These are phyloP conservation scores for Macrosteles quadrilineatus DNA, from an alignment of 1,140 invertebrate genomes.

Conservation along the genomic window DNA sequence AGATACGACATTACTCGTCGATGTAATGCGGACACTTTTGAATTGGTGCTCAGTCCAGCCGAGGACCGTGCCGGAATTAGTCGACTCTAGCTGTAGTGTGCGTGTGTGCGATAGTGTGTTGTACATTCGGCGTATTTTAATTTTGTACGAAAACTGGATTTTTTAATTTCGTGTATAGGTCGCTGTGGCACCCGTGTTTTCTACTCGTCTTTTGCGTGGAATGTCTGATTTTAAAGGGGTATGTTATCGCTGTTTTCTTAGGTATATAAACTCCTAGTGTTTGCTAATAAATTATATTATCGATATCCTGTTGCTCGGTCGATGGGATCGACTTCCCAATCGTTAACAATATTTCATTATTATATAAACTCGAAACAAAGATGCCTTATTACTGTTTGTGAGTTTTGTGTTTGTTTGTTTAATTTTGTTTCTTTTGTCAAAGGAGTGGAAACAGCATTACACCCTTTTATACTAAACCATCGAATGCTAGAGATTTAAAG, in stretches of 20 bases:
- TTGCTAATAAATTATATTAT: slow-evolving; percentile 29
- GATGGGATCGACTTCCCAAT: slow-evolving; percentile 30
- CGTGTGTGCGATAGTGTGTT: slow-evolving; percentile 33
- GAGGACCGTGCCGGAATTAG: slow-evolving; percentile 37
- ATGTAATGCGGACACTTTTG: slow-evolving; percentile 36
- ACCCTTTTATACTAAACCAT: background rate
- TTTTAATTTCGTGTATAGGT: slow-evolving; percentile 35
- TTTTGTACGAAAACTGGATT: slow-evolving; percentile 32
- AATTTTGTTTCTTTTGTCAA: slow-evolving; percentile 55
- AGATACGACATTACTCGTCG: slow-evolving; percentile 36
- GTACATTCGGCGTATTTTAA: slow-evolving; percentile 17
- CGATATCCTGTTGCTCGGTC: slow-evolving; percentile 35
- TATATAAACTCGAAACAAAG: slow-evolving; percentile 40
- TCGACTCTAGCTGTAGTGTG: slow-evolving; percentile 35
- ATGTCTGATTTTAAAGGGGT: slow-evolving; percentile 40
- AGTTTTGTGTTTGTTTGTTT: slow-evolving; percentile 67
- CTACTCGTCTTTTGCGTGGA: slow-evolving; percentile 34
- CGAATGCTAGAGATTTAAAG: slow-evolving; percentile 1
- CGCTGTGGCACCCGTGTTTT: slow-evolving; percentile 35
- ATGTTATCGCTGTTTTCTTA: slow-evolving; percentile 43
- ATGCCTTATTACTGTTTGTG: slow-evolving; percentile 47
- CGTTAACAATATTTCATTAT: slow-evolving; percentile 39
- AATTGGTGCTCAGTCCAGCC: slow-evolving; percentile 44
- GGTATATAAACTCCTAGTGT: slow-evolving; percentile 31
- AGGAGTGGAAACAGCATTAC: slow-evolving; percentile 23